These are phyloP conservation scores for Lagopus leucura DNA, from an alignment of 2,113 vertebrate species.

Conservation along the genomic window DNA sequence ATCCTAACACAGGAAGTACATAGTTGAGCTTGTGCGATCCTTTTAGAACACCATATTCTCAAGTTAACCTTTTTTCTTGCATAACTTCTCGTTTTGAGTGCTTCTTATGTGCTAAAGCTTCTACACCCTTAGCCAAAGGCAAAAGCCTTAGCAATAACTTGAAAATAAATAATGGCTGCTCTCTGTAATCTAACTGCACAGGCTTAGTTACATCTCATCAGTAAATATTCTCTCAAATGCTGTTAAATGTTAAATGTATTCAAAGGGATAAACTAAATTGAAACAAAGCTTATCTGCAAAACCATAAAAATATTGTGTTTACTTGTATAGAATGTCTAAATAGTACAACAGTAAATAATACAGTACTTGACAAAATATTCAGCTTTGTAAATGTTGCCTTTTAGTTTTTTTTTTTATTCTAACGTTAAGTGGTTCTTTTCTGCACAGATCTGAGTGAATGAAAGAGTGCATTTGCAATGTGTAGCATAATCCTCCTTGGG, in stretches of 20 bases:
- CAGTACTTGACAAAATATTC: neutral
- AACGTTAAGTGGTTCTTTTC: neutral
- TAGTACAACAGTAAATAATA: neutral
- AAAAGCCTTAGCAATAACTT: neutral
- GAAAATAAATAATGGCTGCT: neutral
- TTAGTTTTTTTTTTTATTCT: neutral
- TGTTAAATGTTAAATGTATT: neutral
- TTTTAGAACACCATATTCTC: neutral
- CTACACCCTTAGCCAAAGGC: neutral
- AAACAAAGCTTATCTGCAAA: neutral
- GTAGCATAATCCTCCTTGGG: neutral
- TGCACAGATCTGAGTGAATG: neutral
- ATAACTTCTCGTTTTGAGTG: neutral
- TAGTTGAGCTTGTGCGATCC: neutral
- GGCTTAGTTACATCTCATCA: neutral
- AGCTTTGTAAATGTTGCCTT: neutral
- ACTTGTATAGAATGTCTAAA: neutral
- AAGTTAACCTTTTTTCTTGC: neutral
- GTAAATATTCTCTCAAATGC: neutral
- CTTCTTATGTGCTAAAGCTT: neutral
- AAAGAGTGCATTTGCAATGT: neutral
- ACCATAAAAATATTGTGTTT: neutral
- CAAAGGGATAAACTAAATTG: neutral
- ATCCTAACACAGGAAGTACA: neutral
- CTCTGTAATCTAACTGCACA: neutral